Evolutionary conservation across 1,140 invertebrate species (phyloP), one percentile per base, ranked within the genome.

Genomic region (Zaprionus davidi): DNA sequence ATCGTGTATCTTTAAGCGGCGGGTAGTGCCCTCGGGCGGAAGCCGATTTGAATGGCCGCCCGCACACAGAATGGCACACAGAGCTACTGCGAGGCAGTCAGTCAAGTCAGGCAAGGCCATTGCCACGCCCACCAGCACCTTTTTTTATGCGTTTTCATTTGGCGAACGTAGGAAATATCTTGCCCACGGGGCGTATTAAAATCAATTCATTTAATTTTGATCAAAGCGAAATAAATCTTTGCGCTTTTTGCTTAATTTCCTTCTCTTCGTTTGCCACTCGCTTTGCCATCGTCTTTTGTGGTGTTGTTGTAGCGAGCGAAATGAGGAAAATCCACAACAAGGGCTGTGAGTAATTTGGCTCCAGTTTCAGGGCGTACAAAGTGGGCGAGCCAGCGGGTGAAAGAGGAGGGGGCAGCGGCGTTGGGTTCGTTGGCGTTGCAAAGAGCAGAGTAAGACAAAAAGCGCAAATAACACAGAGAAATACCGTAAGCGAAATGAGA

Each of bases 191-290:
- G 85, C 85, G 85, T 90, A 90, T 90, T 90, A 90, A 90, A 90
- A 90, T 90, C 85, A 90, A 90, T 90, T 90, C 85, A 90, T 90
- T 90, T 90, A 90, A 90, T 90, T 90, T 90, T 90, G 85, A 90
- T 90, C 85, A 90, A 90, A 90, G 85, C 79, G 85, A 90, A 90
- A 90, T 90, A 90, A 90, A 90, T 90, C 85, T 90, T 90, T 90
- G 85, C 85, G 85, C 85, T 90, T 90, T 90, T 90, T 90, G 85
- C 85, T 90, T 90, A 90, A 90, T 90, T 90, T 90, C 85, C 85
- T 90, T 75, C 73, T 70, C 70, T 76, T 75, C 65, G 49, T 63
- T 71, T 58, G 66, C 56, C 38, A 13, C 26, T 44, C 49, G n/a
- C 46, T n/a, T 53, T 38, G 53, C 31, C 24, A 12, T 53, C 31